phyloP scores from a whole-genome alignment of 2,113 vertebrate genomes.

The Dromaius novaehollandiae region DNA sequence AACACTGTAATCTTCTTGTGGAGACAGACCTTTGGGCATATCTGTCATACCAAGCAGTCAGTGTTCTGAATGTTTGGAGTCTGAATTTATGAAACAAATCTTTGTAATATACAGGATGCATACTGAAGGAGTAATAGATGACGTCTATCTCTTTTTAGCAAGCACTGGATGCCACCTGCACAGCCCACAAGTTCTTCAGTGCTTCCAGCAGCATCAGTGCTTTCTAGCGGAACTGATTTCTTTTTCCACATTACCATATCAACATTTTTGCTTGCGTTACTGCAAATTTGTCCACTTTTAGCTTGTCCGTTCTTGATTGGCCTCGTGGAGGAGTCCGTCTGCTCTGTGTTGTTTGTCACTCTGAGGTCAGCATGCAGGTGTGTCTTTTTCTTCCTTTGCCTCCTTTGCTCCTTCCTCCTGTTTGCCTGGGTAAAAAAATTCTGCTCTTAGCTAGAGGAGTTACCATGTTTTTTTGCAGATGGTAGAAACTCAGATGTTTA shows the following conservation, averaged over 20 bases:
- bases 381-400: neutral
- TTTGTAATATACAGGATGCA: rapidly evolving
- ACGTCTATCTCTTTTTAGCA: neutral
- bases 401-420: neutral
- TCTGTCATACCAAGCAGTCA: neutral
- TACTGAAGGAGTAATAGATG: neutral
- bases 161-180: neutral
- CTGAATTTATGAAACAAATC: neutral
- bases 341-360: neutral
- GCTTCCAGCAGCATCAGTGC: neutral
- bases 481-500: neutral
- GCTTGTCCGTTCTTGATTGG: rapidly evolving
- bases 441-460: neutral
- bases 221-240: neutral
- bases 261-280: neutral
- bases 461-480: neutral
- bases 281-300: neutral
- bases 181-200: neutral
- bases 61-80: neutral
- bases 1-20: neutral
- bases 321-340: neutral
- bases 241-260: rapidly evolving
- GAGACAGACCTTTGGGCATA: neutral
- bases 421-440: neutral
- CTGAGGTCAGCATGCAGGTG: no score